Evolutionary conservation across 2,888 invertebrate species (phyloP).

Genomic region (Archips xylosteana): DNA sequence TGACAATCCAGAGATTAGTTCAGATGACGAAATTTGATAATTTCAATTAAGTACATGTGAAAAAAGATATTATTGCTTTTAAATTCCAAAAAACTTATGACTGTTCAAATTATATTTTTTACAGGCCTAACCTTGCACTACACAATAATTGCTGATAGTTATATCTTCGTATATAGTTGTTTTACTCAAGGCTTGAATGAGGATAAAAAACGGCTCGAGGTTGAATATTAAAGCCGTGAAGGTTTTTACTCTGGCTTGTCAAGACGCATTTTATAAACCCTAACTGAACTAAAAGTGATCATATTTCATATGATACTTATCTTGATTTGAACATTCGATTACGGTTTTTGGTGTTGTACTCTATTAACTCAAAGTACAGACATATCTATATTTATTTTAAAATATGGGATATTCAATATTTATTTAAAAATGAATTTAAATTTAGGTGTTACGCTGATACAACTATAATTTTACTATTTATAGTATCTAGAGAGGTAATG

Average conservation of each 20-base stretch:
- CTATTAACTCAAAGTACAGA: constrained; percentile 39
- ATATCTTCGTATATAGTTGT: constrained; percentile 1
- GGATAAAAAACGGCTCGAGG: background rate
- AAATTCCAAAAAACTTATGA: constrained; percentile 9
- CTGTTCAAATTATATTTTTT: background rate
- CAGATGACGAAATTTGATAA: background rate
- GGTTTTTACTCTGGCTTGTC: constrained; percentile 24
- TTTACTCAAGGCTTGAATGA: constrained; percentile 1
- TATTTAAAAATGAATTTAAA: constrained; percentile 48
- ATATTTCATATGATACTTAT: constrained; percentile 37
- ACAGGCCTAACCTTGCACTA: constrained; percentile 8
- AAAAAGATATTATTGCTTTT: background rate
- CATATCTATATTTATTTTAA: constrained; percentile 41
- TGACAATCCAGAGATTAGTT: constrained; percentile 48
- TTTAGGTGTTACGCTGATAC: constrained; percentile 65
- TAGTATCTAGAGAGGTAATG: constrained; percentile 77
- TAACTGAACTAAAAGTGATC: constrained; percentile 16
- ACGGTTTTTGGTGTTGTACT: constrained; percentile 44
- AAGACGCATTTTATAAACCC: constrained; percentile 36
- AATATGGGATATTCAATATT: constrained; percentile 48
- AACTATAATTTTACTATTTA: constrained; percentile 77
- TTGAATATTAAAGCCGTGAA: background rate
- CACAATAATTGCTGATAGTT: constrained; percentile 8
- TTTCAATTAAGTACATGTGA: too few species aligned
- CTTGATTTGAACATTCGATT: constrained; percentile 42